Base-by-base conservation (phyloP, 2,113 vertebrate species). In the Apistogramma diplotaenia region DNA sequence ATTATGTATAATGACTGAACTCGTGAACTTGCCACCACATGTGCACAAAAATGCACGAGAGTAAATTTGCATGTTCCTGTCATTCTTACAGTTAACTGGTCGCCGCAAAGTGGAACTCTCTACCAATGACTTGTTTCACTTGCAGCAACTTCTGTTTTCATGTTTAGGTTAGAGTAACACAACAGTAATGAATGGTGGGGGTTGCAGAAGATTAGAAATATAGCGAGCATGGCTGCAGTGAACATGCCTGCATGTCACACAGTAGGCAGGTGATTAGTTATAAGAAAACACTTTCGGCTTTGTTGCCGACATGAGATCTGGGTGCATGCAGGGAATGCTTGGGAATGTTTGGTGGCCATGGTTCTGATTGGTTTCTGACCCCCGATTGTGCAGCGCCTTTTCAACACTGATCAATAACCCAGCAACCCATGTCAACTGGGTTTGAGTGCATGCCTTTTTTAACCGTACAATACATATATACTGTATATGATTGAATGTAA, bases 351-450 rank as follows among this genome's bases (percentile, higher is more conserved):
- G 55, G 10, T 4, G 35, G 40, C 53, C 49, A 29, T 70, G 1
- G 23, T 49, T 65, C 37, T 86, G 60, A 86, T 74, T 86, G 5
- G 53, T 78, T 82, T 84, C 61, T 75, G 51, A 56, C 40, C 37
- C 33, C 76, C 84, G 53, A 89, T 85, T 82, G 61, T 81, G 83
- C 65, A 73, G 46, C 2, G 37, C 53, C 27, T 31, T 87, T 82
- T 82, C 60, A 70, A 23, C 10, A 2, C 29, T 56, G 37, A 87
- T 86, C 85, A 89, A 86, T 87, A 25, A 84, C 5, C 23, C 35
- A 55, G 77, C 76, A 72, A 72, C 25, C 1, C 33, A 29, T 73
- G 3, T 62, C 62, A 33, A 15, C 43, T 55, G 76, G 33, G 19
- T 6, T 18, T 54, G 46, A 21, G 8, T 46, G 18, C 3, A 23